These are phyloP conservation scores for Zeugodacus cucurbitae DNA, from an alignment of 1,140 invertebrate species.

Conservation along the genomic window DNA sequence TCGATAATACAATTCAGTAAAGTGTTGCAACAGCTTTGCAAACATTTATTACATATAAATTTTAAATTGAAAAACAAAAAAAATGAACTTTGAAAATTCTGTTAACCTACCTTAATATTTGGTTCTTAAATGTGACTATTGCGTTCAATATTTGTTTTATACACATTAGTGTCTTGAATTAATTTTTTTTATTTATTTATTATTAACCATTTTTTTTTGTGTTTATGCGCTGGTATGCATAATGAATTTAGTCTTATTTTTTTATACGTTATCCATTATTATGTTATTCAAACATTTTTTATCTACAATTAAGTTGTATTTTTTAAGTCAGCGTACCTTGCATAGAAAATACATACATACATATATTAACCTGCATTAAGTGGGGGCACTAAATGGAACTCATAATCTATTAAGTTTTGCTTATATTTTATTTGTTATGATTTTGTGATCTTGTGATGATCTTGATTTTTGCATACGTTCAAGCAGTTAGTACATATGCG, in stretches of 20 bases:
- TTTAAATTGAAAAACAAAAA: too few species aligned
- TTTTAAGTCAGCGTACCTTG: slow-evolving; percentile 35
- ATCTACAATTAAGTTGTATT: background rate
- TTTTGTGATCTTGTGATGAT: slow-evolving; percentile 3
- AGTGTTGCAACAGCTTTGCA: too few species aligned
- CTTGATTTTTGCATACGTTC: background rate
- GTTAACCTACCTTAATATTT: background rate
- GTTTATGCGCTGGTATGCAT: background rate
- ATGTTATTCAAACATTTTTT: background rate
- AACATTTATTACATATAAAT: too few species aligned
- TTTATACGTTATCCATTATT: slow-evolving; percentile 13
- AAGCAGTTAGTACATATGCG: background rate
- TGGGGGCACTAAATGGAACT: background rate
- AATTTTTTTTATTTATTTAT: background rate
- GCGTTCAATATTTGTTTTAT: background rate
- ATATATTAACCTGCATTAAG: background rate
- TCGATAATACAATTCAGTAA: too few species aligned
- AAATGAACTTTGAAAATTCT: too few species aligned
- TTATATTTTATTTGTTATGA: slow-evolving; percentile 14
- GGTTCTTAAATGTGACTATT: background rate
- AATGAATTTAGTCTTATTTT: background rate
- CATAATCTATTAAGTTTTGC: background rate
- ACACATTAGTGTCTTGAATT: slow-evolving; percentile 14
- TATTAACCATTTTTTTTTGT: background rate
- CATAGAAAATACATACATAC: slow-evolving; percentile 31